A percentile compares a stretch with the other conserved stretches of the same genome.
These are phyloP conservation scores for Scaptomyza flava DNA, from an alignment of 2,888 invertebrate genomes.

Conservation along the genomic window DNA sequence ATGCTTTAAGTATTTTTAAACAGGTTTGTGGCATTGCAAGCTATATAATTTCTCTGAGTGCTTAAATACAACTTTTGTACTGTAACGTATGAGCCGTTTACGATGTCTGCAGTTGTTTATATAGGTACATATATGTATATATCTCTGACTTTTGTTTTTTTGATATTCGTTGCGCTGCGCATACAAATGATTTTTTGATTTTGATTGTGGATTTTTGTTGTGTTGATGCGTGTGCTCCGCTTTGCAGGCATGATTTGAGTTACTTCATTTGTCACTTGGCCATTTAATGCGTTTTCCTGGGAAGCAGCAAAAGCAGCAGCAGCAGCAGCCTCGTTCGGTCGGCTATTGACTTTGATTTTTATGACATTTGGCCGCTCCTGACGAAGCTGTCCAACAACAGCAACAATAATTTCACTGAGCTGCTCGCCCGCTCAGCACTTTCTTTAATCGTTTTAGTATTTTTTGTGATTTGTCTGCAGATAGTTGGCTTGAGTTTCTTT, in stretches of 20 bases:
- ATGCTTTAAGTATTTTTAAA: no score
- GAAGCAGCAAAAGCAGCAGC: constrained; percentile 53
- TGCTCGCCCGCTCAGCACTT: constrained; percentile 56
- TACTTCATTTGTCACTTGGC: constrained; percentile 79
- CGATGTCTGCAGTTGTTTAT: constrained; percentile 74
- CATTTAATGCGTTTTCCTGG: constrained; percentile 76
- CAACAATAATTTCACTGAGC: constrained; percentile 61
- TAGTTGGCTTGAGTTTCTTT: constrained; percentile 24
- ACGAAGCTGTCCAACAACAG: constrained; percentile 3
- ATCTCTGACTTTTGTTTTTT: constrained; percentile 63
- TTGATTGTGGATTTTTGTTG: constrained; percentile 64
- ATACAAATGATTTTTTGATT: constrained; percentile 83
- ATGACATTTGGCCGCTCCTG: constrained; percentile 53
- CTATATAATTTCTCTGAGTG: not conserved
- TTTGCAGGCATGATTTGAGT: constrained; percentile 71
- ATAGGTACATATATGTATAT: not conserved
- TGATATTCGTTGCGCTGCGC: constrained; percentile 78
- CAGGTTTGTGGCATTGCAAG: no score
- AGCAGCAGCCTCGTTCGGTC: constrained; percentile 55
- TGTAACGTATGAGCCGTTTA: constrained; percentile 65
- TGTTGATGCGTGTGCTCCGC: constrained; percentile 67
- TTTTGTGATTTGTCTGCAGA: constrained; percentile 39
- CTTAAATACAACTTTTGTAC: constrained; percentile 6
- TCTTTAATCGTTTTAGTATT: constrained; percentile 54
- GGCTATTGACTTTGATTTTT: constrained; percentile 77